A percentile compares a stretch with the other conserved stretches of the same genome.
Evolutionary conservation across 2,113 vertebrate genomes (phyloP).

Genomic region (Mormoops blainvillei): DNA sequence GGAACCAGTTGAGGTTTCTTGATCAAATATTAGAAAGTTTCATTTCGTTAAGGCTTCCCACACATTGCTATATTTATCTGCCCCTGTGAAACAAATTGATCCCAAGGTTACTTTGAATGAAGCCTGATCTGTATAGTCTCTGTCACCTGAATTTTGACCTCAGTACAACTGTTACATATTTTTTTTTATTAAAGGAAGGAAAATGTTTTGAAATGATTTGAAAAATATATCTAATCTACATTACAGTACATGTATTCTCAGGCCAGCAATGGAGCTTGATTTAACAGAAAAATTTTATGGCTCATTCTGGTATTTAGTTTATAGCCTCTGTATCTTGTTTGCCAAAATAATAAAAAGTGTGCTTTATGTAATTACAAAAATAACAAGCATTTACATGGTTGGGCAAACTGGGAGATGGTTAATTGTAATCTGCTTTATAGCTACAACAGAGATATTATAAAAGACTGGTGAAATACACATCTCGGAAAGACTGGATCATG

Average conservation of each 20-base stretch:
- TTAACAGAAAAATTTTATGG: conserved; percentile 46
- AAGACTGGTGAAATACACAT: neutral
- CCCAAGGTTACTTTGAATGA: neutral
- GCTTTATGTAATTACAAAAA: conserved; percentile 63
- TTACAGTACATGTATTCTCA: conserved; percentile 31
- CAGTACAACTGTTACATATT: neutral
- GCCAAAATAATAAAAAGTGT: conserved; percentile 63
- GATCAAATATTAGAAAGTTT: neutral
- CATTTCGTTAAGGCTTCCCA: neutral
- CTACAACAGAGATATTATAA: conserved; percentile 36
- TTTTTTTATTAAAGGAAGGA: conserved; percentile 45
- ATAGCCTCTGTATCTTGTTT: conserved; percentile 27
- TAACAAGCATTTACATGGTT: conserved; percentile 57
- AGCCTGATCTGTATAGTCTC: neutral
- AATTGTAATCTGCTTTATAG: conserved; percentile 49
- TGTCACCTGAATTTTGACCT: neutral
- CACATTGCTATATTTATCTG: neutral
- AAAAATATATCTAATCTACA: conserved; percentile 24
- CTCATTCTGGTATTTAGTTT: conserved; percentile 48
- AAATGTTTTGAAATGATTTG: conserved; percentile 26
- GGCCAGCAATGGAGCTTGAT: conserved; percentile 9
- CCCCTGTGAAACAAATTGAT: neutral
- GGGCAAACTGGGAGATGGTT: conserved; percentile 25
- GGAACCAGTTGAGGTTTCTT: neutral
- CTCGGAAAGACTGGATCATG: neutral